A percentile compares a stretch with the other conserved stretches of the same genome.
phyloP scores from a whole-genome alignment of 1,140 invertebrate species.

The Trichoplusia ni region DNA sequence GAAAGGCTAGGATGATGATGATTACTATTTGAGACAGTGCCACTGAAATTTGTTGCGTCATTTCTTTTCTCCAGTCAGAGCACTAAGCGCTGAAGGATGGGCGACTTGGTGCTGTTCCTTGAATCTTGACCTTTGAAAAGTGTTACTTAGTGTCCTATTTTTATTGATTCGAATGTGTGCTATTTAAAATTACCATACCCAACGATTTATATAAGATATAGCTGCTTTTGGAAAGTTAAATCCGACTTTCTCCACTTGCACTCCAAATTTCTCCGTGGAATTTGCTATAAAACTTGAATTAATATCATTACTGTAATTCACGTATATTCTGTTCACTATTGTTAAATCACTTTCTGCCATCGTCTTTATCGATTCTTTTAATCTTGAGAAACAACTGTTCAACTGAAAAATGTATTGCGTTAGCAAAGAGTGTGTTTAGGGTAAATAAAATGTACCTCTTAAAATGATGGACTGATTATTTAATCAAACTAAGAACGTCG shows the following conservation, averaged over 20 bases:
- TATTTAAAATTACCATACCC: slow-evolving; percentile 40
- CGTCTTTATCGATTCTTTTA: slow-evolving; percentile 3
- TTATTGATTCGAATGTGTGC: not conserved
- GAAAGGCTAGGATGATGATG: too few relatives aligned
- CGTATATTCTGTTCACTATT: slow-evolving; percentile 48
- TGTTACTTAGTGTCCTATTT: too few relatives aligned
- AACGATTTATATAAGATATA: slow-evolving; percentile 46
- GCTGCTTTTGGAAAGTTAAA: slow-evolving; percentile 44
- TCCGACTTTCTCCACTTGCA: slow-evolving; percentile 44
- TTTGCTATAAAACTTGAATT: slow-evolving; percentile 33
- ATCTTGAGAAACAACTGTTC: slow-evolving; percentile 36
- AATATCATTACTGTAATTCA: slow-evolving; percentile 50
- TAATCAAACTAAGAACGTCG: too few relatives aligned
- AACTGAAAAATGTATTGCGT: too few relatives aligned
- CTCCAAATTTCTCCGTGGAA: slow-evolving; percentile 33
- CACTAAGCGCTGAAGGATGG: too few relatives aligned
- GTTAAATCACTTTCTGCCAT: slow-evolving; percentile 39
- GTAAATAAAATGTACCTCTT: too few relatives aligned
- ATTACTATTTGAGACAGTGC: too few relatives aligned
- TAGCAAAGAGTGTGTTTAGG: too few relatives aligned
- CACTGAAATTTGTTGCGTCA: too few relatives aligned
- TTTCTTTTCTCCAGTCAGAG: too few relatives aligned
- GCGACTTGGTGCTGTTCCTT: too few relatives aligned
- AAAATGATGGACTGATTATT: not conserved
- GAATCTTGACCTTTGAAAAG: too few relatives aligned